phyloP scores from a whole-genome alignment of 2,113 vertebrate genomes.

The Phrynocephalus versicolor region DNA sequence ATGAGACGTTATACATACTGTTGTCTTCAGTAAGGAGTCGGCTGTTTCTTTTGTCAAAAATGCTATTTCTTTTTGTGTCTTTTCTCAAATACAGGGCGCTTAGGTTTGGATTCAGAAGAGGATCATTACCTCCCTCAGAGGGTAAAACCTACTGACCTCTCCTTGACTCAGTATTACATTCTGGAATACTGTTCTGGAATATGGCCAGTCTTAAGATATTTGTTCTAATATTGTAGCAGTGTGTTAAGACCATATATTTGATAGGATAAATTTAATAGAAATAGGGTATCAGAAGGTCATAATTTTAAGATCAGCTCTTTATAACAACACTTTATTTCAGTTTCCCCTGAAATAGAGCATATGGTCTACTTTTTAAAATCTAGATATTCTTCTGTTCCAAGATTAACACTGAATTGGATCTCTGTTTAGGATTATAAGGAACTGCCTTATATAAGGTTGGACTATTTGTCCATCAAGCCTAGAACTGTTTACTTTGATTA shows the following conservation, averaged over 20 bases:
- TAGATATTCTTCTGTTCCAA: neutral
- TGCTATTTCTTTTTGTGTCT: conserved; percentile 26
- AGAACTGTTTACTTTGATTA: neutral
- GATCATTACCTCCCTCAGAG: conserved; percentile 91
- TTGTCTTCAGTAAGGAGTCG: neutral
- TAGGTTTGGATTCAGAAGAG: conserved; percentile 96
- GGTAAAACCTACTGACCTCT: conserved; percentile 70
- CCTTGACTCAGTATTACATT: neutral
- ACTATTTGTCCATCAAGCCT: neutral
- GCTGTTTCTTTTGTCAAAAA: neutral
- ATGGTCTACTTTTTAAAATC: neutral
- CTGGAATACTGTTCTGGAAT: conserved; percentile 35
- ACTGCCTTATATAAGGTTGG: neutral
- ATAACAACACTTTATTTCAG: neutral
- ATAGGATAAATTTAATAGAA: neutral
- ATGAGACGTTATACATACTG: neutral
- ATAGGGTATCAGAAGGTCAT: neutral
- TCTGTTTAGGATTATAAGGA: neutral
- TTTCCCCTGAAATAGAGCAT: neutral
- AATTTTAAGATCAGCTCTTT: neutral
- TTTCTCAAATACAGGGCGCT: conserved; percentile 80
- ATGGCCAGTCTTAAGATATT: neutral
- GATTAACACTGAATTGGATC: neutral
- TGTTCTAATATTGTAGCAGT: neutral
- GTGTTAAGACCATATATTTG: neutral